phyloP scores from a whole-genome alignment of 2,113 vertebrate genomes.

The Morone saxatilis region DNA sequence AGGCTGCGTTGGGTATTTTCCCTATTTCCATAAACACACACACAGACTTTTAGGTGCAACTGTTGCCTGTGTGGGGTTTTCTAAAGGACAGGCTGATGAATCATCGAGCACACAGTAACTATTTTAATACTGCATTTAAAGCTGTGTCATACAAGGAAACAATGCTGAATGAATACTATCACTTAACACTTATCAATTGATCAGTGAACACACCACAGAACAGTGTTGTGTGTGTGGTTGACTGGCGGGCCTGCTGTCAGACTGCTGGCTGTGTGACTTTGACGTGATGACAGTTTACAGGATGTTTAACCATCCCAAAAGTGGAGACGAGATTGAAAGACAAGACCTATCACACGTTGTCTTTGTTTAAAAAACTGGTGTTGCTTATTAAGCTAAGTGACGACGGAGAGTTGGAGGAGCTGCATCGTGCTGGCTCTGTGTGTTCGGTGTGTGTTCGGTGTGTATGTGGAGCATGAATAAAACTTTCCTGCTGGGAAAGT shows the following conservation, averaged over 20 bases:
- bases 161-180: constrained; percentile 1
- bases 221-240: neutral
- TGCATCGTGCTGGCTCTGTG: neutral
- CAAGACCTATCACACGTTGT: neutral
- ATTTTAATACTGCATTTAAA: constrained; percentile 7
- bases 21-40: constrained; percentile 31
- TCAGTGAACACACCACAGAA: neutral
- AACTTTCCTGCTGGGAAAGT: neutral
- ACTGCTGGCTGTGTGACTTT: neutral
- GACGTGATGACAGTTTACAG: neutral
- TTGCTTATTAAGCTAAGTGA: neutral
- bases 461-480: neutral
- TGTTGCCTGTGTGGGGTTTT: constrained; percentile 42
- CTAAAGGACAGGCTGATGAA: constrained; percentile 42
- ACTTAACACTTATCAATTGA: neutral
- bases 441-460: neutral
- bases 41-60: neutral
- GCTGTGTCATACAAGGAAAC: constrained; percentile 27
- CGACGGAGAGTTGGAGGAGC: neutral
- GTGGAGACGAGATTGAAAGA: neutral
- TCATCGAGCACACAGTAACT: constrained; percentile 30
- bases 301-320: neutral
- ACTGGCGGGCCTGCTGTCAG: neutral
- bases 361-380: neutral
- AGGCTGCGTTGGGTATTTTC: constrained; percentile 27